Base-by-base conservation (phyloP, 2,797 vertebrate genomes). In the Scolopax bukidnonensis region DNA sequence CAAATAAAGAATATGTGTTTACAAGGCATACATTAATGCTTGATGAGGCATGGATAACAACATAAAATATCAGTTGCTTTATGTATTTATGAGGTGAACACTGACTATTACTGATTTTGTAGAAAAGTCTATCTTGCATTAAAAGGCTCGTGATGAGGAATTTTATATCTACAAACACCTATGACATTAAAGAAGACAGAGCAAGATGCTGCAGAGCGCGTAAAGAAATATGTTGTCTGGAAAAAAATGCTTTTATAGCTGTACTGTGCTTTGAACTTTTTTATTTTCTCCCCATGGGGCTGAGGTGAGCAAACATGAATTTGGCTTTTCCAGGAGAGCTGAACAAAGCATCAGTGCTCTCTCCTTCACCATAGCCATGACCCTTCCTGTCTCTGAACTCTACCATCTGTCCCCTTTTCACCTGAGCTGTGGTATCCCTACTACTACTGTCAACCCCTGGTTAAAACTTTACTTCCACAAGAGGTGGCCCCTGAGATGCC, bases 1-100 rank as follows among this genome's bases (percentile, higher is more conserved):
- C 85, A 93, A 90, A 93, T 90, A 96, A 95, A 93, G 79, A 87
- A 74, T 93, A 90, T 77, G 45, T 95, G 88, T 95, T 96, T 96
- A 90, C 86, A 96, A 92, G 90, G 78, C 96, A 88, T 85, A 65
- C 80, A 89, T 90, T 89, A 92, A 92, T 92, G 76, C 85, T 90
- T 86, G 59, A 93, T 91, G 95, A 84, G 67, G 80, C 89, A 88
- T 86, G 71, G 84, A 84, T 90, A 73, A 28, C 38, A 75, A 57
- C 71, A 82, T 70, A 90, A 96, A 79, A 61, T 74, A 92, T 83
- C 45, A 54, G 81, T 92, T 85, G 45, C 53, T 89, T 90, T 78
- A 12, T 75, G 65, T 89, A 87, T 89, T 91, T 93, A 87, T 61
- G 75, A 92, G 86, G 67, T 57, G 71, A 95, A 90, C 32, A 84